Evolutionary conservation across 2,113 vertebrate species (phyloP).

Genomic region (Phaethornis superciliosus): DNA sequence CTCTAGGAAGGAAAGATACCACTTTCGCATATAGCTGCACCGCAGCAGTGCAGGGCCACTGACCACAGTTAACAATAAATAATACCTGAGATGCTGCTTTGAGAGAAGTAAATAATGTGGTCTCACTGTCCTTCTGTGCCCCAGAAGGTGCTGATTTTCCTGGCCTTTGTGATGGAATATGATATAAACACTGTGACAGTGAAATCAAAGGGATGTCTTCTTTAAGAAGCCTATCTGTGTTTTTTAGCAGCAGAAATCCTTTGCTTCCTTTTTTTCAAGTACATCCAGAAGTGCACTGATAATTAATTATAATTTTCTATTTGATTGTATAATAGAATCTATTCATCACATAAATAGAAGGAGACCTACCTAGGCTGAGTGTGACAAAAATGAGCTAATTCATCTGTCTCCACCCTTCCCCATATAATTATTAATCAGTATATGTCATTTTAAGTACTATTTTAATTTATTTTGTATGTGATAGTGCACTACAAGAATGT

Average conservation of each 20-base stretch:
- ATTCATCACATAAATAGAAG: not conserved
- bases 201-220: not conserved
- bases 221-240: not conserved
- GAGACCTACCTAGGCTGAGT: not conserved
- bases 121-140: not conserved
- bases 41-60: not conserved
- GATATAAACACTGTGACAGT: not conserved
- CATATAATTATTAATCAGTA: not conserved
- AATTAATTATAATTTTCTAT: not conserved
- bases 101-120: not conserved
- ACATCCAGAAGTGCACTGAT: not conserved
- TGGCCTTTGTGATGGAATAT: fast-evolving
- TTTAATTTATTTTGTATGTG: not conserved
- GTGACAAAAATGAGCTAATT: not conserved
- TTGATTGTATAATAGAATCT: not conserved
- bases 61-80: fast-evolving
- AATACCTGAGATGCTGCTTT: not conserved
- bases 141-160: not conserved
- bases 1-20: not conserved
- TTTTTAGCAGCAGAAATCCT: not conserved
- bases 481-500: not conserved
- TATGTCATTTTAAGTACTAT: not conserved
- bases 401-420: not conserved
- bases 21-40: fast-evolving
- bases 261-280: not conserved